Base-by-base conservation (phyloP, 2,888 invertebrate genomes). In the Eueremaeus valkanovi region DNA sequence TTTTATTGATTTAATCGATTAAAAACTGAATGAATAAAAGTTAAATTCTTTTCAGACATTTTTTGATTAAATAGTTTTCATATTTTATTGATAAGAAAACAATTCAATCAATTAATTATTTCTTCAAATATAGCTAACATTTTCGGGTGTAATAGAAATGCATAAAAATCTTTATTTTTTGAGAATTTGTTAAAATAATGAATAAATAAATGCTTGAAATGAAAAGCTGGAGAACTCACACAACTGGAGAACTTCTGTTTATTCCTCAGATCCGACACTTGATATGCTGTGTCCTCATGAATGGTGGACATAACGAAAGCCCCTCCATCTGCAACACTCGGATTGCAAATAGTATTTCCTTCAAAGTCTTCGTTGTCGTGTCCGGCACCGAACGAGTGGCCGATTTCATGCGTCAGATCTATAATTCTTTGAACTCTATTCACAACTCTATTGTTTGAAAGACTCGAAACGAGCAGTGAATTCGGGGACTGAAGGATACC, bases 321-420 rank as follows among this genome's bases (percentile, higher is more conserved):
- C 16, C 58, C 31, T 24, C 58, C 58, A 58, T 58, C 27, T 1
- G 1, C 58, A 3, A 16, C 31, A 58, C 31, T 58, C 13, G 58
- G 58, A 58, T 58, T 58, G 16, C 58, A 58, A 58, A 31, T 1
- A 29, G 2, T 16, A 11, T 58, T 31, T 27, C 29, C 58, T 31
- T 58, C 31, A 29, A 58, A 58, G 3, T 58, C 16, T 58, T 58
- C 58, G 58, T 29, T 58, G 58, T 58, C 58, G 31, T 58, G 58
- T 58, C 27, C 29, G 58, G 58, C 58, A 16, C 58, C 58, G n/a
- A 58, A 58, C 16, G 58, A 21, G 24, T 58, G 58, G 2, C 58
- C 31, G 58, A 58, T 58, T 58, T 58, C 58, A 58, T 58, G 58
- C 27, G 58, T 31, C 31, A 58, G 27, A 58, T 58, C 58, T 8